These are phyloP conservation scores for Cuniculus paca DNA, from an alignment of 2,797 vertebrate genomes.

Conservation along the genomic window DNA sequence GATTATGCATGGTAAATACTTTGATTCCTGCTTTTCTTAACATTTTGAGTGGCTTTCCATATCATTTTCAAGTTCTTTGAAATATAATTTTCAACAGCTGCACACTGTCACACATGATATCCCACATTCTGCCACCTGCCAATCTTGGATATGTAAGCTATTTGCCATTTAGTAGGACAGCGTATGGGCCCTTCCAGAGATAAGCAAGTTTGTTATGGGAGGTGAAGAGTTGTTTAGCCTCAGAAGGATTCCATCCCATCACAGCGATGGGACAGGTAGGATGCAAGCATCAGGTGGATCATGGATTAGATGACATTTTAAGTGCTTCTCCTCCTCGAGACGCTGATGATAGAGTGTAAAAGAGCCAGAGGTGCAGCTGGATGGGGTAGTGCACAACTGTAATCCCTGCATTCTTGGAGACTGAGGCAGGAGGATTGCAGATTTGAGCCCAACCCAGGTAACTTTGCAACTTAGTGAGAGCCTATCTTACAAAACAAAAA, in stretches of 20 bases:
- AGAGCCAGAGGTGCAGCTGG: not conserved
- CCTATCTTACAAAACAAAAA: not conserved
- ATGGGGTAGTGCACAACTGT: not conserved
- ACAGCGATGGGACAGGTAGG: not conserved
- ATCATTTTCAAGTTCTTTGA: constrained; percentile 40
- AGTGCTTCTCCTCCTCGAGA: not conserved
- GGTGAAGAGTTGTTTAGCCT: not conserved
- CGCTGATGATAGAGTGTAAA: not conserved
- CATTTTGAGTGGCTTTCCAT: not conserved
- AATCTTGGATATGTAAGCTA: not conserved
- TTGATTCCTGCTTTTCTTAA: not conserved
- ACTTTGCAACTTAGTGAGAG: not conserved
- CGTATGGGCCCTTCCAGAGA: not conserved
- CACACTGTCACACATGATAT: not conserved
- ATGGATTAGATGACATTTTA: not conserved
- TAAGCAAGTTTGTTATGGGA: not conserved
- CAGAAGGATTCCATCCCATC: not conserved
- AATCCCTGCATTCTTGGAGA: not conserved
- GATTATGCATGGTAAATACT: not conserved
- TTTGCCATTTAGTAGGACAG: constrained; percentile 9
- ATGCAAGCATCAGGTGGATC: accelerated
- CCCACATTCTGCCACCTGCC: not conserved
- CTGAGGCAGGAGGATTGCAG: not conserved
- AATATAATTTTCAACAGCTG: not conserved
- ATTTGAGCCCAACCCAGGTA: not conserved